These are phyloP conservation scores for Julus scanicus DNA, from an alignment of 2,888 invertebrate genomes.

Conservation along the genomic window DNA sequence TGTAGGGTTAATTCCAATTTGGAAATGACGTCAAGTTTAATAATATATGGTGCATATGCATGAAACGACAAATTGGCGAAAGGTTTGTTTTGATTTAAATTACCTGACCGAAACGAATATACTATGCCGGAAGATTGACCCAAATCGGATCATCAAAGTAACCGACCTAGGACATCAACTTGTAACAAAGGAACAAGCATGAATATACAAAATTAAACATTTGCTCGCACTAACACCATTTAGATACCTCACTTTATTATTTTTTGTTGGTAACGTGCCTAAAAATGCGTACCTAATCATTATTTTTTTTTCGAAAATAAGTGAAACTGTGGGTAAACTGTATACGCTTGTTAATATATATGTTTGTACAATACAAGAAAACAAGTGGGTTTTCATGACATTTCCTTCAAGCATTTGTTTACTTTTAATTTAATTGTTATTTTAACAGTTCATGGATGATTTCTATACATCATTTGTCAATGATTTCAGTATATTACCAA, in stretches of 20 bases:
- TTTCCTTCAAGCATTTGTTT: neutral
- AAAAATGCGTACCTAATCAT: neutral
- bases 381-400: neutral
- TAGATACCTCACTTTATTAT: neutral
- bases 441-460: too few species aligned
- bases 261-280: neutral
- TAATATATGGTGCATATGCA: neutral
- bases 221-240: neutral
- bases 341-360: neutral
- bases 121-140: slow-evolving; percentile 29
- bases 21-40: neutral
- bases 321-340: neutral
- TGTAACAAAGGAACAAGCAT: slow-evolving; percentile 8
- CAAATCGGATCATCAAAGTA: slow-evolving; percentile 21
- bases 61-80: neutral
- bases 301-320: neutral
- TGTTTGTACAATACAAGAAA: neutral
- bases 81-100: neutral
- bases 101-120: neutral
- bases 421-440: too few species aligned
- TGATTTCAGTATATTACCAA: too few species aligned
- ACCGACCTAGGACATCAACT: slow-evolving; percentile 40
- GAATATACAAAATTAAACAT: slow-evolving; percentile 24
- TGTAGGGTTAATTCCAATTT: neutral
- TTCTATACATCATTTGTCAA: too few species aligned